Conservation (phyloP, 1,140 invertebrate genomes). For the Acyrthosiphon pisum region DNA sequence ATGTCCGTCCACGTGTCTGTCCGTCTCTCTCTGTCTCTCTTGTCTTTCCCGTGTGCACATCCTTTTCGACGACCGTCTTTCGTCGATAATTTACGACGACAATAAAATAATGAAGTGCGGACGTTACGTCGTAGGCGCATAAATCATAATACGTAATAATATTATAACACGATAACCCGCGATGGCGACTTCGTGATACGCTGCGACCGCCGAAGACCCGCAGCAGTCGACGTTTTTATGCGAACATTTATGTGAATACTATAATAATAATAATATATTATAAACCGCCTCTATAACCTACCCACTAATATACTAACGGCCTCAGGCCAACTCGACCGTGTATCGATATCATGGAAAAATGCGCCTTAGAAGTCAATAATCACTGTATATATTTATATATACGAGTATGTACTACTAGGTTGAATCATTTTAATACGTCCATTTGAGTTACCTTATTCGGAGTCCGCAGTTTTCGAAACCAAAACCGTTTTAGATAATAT, state of each 20-base stretch:
- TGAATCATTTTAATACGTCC: background rate
- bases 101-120: slow-evolving; percentile 13
- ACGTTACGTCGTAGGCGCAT: background rate
- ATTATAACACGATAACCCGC: background rate
- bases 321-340: background rate
- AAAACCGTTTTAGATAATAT: background rate
- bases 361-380: background rate
- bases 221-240: background rate
- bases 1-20: background rate
- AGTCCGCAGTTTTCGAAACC: background rate
- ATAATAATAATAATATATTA: background rate
- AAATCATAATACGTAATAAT: slow-evolving; percentile 27
- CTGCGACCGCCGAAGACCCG: background rate
- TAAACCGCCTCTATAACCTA: background rate
- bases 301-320: background rate
- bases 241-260: background rate
- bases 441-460: background rate
- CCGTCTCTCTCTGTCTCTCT: background rate
- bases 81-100: slow-evolving; percentile 26
- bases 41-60: background rate
- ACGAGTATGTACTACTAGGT: too few relatives aligned
- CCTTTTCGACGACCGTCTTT: slow-evolving; percentile 16
- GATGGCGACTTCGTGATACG: background rate
- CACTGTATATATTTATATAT: background rate
- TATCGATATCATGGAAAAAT: background rate